Evolutionary conservation across 2,113 vertebrate species (phyloP).

Genomic region (Elanus axillaris): DNA sequence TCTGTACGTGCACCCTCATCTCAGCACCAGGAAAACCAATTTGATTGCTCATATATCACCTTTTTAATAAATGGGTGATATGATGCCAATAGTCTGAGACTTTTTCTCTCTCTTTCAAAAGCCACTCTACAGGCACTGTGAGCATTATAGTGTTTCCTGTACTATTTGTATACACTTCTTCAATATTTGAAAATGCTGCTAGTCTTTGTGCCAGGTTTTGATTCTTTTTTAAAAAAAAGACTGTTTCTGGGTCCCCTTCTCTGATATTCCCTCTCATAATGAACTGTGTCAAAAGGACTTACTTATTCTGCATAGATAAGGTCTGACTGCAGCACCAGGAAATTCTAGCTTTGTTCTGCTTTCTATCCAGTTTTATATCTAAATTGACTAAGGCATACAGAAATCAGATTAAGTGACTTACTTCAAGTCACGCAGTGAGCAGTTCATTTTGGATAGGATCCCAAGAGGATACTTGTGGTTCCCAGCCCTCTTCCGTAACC

Average conservation of each 20-base stretch:
- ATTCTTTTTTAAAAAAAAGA: background rate
- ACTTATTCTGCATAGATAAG: constrained; percentile 1
- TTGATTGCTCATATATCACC: background rate
- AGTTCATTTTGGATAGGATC: constrained; percentile 17
- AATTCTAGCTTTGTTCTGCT: constrained; percentile 2
- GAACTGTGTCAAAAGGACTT: background rate
- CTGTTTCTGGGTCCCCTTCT: background rate
- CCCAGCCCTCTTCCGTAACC: constrained; percentile 65
- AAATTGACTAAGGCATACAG: constrained; percentile 32
- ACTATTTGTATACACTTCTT: background rate
- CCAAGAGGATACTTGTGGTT: constrained; percentile 51
- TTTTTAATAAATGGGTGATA: background rate
- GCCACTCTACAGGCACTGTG: background rate
- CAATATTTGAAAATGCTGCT: background rate
- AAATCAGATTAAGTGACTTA: constrained; percentile 54
- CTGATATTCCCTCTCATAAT: background rate
- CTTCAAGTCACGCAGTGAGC: background rate
- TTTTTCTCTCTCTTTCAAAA: background rate
- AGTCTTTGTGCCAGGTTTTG: background rate
- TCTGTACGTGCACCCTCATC: background rate
- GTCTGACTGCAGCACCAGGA: background rate
- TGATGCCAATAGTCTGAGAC: background rate
- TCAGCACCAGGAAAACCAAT: background rate
- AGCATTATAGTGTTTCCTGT: background rate
- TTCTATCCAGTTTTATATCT: constrained; percentile 39